phyloP scores from a whole-genome alignment of 2,888 invertebrate species.

The Bruchidius siliquastri region DNA sequence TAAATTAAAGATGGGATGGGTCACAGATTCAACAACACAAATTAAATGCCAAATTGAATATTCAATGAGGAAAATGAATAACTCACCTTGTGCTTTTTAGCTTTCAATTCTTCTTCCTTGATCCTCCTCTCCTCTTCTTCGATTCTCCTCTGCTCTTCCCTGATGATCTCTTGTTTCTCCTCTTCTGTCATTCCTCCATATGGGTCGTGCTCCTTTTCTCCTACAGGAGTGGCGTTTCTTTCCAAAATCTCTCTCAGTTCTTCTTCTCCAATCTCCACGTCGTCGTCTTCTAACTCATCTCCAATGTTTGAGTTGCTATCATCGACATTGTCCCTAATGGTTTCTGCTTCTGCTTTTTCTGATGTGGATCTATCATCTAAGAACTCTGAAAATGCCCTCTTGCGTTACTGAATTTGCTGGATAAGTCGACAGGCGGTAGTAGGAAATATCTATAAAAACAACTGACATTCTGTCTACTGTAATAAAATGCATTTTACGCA shows the following conservation, averaged over 20 bases:
- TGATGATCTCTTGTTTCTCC: not conserved
- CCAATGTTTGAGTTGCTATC: slow-evolving; percentile 18
- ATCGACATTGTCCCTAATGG: slow-evolving; percentile 20
- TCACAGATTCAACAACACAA: no score
- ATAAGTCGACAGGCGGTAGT: not conserved
- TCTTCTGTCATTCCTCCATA: slow-evolving; percentile 29
- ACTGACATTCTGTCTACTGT: no score
- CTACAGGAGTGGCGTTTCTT: slow-evolving; percentile 20
- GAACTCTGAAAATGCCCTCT: not conserved
- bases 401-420: not conserved
- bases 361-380: slow-evolving; percentile 13
- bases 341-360: slow-evolving; percentile 27
- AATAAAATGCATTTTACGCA: no score
- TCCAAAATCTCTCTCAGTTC: slow-evolving; percentile 23
- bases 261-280: slow-evolving; percentile 19
- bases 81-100: slow-evolving; percentile 40
- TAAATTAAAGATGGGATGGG: no score
- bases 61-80: no score
- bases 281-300: slow-evolving; percentile 26
- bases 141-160: not conserved
- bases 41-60: no score
- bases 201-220: slow-evolving; percentile 39
- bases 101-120: slow-evolving; percentile 35
- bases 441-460: no score
- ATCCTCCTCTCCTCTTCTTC: slow-evolving; percentile 11